Base-by-base conservation (phyloP, 2,888 invertebrate species). In the Harmothoe impar region DNA sequence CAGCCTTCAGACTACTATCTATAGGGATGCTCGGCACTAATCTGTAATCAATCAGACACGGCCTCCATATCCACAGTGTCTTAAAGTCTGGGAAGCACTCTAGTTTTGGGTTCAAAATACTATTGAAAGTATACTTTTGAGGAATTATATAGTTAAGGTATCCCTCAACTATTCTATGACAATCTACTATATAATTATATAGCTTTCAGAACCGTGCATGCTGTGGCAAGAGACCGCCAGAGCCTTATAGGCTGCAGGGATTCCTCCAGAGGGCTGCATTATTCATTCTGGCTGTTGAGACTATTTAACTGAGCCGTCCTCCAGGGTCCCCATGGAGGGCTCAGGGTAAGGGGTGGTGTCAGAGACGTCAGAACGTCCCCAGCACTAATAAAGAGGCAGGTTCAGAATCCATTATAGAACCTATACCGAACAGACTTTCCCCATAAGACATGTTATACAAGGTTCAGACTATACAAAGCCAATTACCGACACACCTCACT, bases 241-340 rank as follows among this genome's bases (percentile, higher is more conserved):
- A 12, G 10, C 62, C n/a, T 3, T 62, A 62, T 20, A 62, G 77
- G 77, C 29, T 1, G 62, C n/a, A 25, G 25, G 5, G 77, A 31
- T 77, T 77, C 77, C 77, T 77, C 77, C 77, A 17, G 77, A 77
- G 77, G 31, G 31, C 0, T 77, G 77, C 77, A 77, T 77, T 29
- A 77, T 77, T 77, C 77, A 77, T 77, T 77, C 20, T 17, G 25
- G 17, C 25, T 31, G 29, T 77, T 77, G 31, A 15, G 77, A 25
- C 77, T 77, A 77, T 77, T 77, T 77, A 77, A 77, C 77, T 5
- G 25, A 29, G 77, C 31, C 31, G 31, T 29, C 77, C 62, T 29
- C 77, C 25, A 25, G 77, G 31, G 31, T 17, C 62, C 17, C 77
- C 7, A 29, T 17, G 77, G 15, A 77, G 77, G 77, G 5, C 77